Evolutionary conservation across 2,113 vertebrate species (phyloP).

Genomic region (Crypturellus undulatus): DNA sequence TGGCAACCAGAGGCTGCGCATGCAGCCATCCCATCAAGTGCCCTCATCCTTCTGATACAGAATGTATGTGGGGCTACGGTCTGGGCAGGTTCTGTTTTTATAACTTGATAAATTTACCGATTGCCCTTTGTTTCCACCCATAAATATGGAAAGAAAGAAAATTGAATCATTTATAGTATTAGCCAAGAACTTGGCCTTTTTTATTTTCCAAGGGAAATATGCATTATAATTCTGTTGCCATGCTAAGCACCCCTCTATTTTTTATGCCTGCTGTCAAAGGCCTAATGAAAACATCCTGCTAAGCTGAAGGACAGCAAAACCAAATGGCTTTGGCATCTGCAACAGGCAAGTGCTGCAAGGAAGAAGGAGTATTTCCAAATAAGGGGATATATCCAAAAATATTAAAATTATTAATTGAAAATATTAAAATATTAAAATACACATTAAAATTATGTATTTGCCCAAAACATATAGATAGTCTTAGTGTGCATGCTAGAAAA

Average conservation of each 20-base stretch:
- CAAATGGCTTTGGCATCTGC: slow-evolving; percentile 28
- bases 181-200: not conserved
- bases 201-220: not conserved
- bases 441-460: too few relatives aligned
- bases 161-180: not conserved
- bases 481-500: not conserved
- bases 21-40: slow-evolving; percentile 11
- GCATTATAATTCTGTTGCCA: not conserved
- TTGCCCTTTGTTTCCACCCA: not conserved
- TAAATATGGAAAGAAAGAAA: not conserved
- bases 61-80: not conserved
- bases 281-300: not conserved
- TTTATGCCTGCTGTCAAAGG: not conserved
- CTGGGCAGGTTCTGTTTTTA: not conserved
- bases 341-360: not conserved
- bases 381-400: too few relatives aligned
- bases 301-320: not conserved
- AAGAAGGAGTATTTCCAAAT: too few relatives aligned
- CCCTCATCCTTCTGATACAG: not conserved
- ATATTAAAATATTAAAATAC: too few relatives aligned
- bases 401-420: too few relatives aligned
- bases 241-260: not conserved
- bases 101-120: not conserved
- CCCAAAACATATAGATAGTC: too few relatives aligned
- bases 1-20: not conserved